Conservation (phyloP, 2,113 vertebrate species). For the Enhydra lutris region DNA sequence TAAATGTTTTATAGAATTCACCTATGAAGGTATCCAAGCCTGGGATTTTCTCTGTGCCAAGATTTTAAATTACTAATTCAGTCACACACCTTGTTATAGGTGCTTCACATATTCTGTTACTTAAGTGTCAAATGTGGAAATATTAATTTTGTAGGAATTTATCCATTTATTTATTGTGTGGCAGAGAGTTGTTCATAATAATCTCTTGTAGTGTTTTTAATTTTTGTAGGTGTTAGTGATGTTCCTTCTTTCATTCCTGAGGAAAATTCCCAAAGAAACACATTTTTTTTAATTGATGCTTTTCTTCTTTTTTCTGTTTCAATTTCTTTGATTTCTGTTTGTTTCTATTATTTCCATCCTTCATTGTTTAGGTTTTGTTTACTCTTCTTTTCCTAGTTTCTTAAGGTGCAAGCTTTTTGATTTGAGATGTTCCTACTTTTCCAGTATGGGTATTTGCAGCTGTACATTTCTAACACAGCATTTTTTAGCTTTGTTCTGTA, state of each 20-base stretch:
- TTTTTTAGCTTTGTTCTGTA: neutral
- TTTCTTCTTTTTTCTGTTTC: neutral
- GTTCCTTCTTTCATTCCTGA: neutral
- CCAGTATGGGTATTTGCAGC: neutral
- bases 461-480: neutral
- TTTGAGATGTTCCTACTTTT: neutral
- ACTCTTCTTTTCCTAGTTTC: neutral
- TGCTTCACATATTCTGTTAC: neutral
- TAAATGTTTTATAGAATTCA: neutral
- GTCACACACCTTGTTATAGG: neutral
- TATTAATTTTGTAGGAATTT: neutral
- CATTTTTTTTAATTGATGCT: neutral
- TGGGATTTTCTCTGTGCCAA: neutral
- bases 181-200: neutral
- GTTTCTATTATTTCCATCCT: neutral
- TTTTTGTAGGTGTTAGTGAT: neutral
- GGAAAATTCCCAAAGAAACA: neutral
- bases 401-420: neutral
- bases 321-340: neutral
- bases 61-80: neutral
- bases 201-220: neutral
- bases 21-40: neutral
- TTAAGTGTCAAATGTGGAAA: neutral
- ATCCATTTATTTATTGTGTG: neutral
- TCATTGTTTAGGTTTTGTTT: neutral